Conservation (phyloP, 1,140 invertebrate species). For the Eupristina koningsbergeri region DNA sequence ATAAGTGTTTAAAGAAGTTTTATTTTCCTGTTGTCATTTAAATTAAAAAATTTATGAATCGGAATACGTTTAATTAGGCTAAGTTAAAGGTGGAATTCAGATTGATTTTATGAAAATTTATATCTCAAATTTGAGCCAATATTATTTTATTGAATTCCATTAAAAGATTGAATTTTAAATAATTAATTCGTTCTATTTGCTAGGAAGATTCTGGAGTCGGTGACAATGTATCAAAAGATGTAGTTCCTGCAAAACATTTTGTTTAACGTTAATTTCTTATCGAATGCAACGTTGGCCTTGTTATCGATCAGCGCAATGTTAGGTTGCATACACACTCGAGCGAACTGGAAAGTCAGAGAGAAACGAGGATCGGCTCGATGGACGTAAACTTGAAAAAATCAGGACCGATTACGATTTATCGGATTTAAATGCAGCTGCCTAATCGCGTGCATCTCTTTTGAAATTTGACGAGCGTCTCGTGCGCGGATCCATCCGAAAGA, state of each 20-base stretch:
- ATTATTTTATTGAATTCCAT: neutral
- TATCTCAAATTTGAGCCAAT: neutral
- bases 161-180: neutral
- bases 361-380: neutral
- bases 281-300: neutral
- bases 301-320: neutral
- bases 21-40: too few relatives aligned
- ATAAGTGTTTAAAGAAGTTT: neutral
- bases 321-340: neutral
- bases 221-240: neutral
- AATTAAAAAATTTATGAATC: neutral
- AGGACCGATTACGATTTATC: neutral
- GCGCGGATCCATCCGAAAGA: neutral
- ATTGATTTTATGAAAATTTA: conserved; percentile 4
- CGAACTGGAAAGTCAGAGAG: neutral
- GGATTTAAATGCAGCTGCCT: conserved; percentile 3
- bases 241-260: neutral
- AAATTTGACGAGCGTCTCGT: conserved; percentile 22
- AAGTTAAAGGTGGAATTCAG: neutral
- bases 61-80: neutral
- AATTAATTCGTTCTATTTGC: neutral
- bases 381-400: neutral
- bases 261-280: neutral
- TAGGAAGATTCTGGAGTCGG: too few relatives aligned
- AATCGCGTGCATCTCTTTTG: conserved; percentile 17